phyloP scores from a whole-genome alignment of 2,888 invertebrate species.

The Hirtodrosophila alboralis region DNA sequence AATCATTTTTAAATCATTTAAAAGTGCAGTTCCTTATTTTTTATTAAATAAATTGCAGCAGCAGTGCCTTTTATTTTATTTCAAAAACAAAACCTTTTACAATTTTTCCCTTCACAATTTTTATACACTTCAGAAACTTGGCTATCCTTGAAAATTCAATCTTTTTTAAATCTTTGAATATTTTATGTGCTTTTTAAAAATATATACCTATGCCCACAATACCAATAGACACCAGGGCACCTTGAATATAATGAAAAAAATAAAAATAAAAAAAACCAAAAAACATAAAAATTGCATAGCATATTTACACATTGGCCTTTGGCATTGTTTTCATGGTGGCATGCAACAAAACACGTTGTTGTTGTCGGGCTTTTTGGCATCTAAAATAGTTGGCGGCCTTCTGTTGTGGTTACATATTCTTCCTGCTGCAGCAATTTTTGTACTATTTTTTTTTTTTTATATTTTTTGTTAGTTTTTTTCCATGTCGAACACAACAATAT shows the following conservation, averaged over 20 bases:
- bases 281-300: slow-evolving; percentile 52
- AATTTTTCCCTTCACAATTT: too few relatives aligned
- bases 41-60: too few relatives aligned
- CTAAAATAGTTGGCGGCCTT: slow-evolving; percentile 73
- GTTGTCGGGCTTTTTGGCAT: slow-evolving; percentile 61
- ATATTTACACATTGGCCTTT: slow-evolving; percentile 76
- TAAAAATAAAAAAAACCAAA: too few relatives aligned
- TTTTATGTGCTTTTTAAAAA: slow-evolving; percentile 29
- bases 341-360: slow-evolving; percentile 37
- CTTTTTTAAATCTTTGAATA: neutral
- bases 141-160: too few relatives aligned
- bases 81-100: too few relatives aligned
- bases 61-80: too few relatives aligned
- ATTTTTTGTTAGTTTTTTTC: slow-evolving; percentile 29
- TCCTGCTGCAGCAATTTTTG: slow-evolving; percentile 46
- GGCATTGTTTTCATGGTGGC: slow-evolving; percentile 69
- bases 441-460: slow-evolving; percentile 20
- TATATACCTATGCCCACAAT: slow-evolving; percentile 43
- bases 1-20: too few relatives aligned
- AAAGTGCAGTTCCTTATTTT: too few relatives aligned
- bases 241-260: slow-evolving; percentile 21
- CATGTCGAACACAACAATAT: slow-evolving; percentile 69
- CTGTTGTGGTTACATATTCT: slow-evolving; percentile 70
- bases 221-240: slow-evolving; percentile 46
- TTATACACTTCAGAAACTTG: too few relatives aligned